Percentiles rank a stretch among this genome's conserved stretches.
These are phyloP conservation scores for Eriocheir sinensis DNA, from an alignment of 1,140 invertebrate genomes.

Conservation along the genomic window DNA sequence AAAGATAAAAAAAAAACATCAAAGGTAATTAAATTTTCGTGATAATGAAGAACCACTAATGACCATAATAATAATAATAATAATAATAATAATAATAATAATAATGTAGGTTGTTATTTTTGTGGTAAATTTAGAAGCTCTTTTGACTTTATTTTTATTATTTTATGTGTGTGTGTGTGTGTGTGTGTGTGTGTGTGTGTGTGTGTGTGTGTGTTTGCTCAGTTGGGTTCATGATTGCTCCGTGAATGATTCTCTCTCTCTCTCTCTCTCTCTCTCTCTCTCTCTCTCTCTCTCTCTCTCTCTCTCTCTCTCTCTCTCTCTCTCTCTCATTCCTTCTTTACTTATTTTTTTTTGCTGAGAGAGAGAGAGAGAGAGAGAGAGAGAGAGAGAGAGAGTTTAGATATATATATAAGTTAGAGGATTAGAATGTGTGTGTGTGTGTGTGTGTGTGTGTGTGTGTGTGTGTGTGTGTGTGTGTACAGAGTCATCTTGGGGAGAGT, in stretches of 20 bases:
- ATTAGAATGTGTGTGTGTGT: not conserved
- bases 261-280: not conserved
- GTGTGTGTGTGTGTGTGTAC: not conserved
- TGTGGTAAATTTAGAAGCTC: no score
- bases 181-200: no score
- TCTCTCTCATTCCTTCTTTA: not conserved
- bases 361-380: constrained; percentile 22
- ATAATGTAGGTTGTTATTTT: no score
- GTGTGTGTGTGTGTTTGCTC: no score
- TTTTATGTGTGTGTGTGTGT: no score
- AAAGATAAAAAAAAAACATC: no score
- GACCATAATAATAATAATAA: no score
- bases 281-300: not conserved
- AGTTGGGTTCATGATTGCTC: no score
- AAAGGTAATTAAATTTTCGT: no score
- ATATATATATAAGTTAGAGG: not conserved
- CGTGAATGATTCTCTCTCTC: not conserved
- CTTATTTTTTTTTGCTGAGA: not conserved
- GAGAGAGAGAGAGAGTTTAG: not conserved
- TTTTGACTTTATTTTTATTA: no score
- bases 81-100: no score
- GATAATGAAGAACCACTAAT: no score
- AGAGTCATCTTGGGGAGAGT: not conserved
- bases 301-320: not conserved
- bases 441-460: not conserved